These are phyloP conservation scores for Peromyscus aztecus DNA, from an alignment of 2,797 vertebrate species.

Conservation along the genomic window DNA sequence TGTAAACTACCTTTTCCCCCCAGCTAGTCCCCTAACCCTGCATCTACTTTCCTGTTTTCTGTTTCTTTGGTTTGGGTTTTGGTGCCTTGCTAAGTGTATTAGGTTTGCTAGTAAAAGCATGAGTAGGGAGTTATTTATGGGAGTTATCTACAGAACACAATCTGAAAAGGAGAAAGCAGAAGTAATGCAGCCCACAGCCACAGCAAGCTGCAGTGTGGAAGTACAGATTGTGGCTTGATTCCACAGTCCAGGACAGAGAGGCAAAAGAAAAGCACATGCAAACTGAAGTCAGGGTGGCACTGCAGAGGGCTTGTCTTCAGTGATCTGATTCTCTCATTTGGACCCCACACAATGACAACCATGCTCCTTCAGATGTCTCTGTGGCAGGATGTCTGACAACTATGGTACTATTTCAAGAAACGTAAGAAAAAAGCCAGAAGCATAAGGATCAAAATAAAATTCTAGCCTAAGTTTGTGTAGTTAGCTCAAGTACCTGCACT, in stretches of 20 bases:
- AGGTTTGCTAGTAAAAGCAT: background rate
- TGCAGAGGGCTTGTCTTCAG: background rate
- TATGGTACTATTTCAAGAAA: background rate
- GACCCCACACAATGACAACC: background rate
- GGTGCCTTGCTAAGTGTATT: background rate
- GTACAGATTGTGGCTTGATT: background rate
- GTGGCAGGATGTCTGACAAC: slow-evolving; percentile 7
- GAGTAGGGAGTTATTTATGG: background rate
- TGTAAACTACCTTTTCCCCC: no score
- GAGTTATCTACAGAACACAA: background rate
- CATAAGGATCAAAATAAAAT: slow-evolving; percentile 19
- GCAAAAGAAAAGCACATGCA: background rate
- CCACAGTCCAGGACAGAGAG: background rate
- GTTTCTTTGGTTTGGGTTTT: background rate
- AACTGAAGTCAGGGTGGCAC: background rate
- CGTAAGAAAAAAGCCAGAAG: background rate
- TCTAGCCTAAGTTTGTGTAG: background rate
- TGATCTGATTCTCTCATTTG: background rate
- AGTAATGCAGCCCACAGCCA: background rate
- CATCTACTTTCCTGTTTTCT: no score
- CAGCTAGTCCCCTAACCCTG: no score
- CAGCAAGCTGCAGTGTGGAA: background rate
- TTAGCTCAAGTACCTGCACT: background rate
- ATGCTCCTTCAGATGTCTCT: background rate
- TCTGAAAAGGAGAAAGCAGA: background rate